Percentiles rank a stretch among this genome's conserved stretches.
These are phyloP conservation scores for pig (Sus scrofa) DNA, from an alignment of 2,113 vertebrate species.

Conservation along the genomic window T2T-Sscrofa CM000825.6:69900001-69900500, in stretches of 20 bases:
- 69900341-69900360: background rate
- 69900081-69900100: slow-evolving; percentile 87
- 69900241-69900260: background rate
- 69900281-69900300: background rate
- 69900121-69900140: background rate
- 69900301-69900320: background rate
- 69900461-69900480: background rate
- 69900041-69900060: slow-evolving; percentile 98
- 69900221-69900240: background rate
- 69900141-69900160: background rate
- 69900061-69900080: slow-evolving; percentile 95
- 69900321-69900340: background rate
- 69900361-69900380: background rate
- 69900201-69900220: background rate
- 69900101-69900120: background rate
- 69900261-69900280: background rate
- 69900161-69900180: background rate
- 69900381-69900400: background rate
- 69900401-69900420: background rate
- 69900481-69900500: background rate
- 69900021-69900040: slow-evolving; percentile 96
- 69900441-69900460: background rate
- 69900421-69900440: background rate
- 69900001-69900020: slow-evolving; percentile 93
- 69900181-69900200: background rate